phyloP scores from a whole-genome alignment of 2,888 invertebrate species.

The Mantis religiosa region DNA sequence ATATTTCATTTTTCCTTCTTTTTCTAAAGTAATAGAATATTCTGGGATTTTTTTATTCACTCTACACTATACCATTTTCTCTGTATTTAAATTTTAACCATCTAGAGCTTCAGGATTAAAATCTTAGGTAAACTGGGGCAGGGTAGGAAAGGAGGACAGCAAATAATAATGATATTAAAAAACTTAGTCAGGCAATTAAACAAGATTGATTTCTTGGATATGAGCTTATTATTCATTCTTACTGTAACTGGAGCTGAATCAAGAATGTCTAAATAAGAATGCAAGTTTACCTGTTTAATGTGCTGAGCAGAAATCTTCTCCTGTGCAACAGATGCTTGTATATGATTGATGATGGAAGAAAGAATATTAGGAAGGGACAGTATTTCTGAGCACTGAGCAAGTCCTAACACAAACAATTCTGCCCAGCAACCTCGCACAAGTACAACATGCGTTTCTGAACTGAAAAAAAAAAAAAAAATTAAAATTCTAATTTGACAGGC shows the following conservation, averaged over 20 bases:
- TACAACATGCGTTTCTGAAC: constrained; percentile 76
- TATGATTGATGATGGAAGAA: constrained; percentile 74
- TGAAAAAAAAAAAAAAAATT: constrained; percentile 41
- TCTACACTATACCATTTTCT: no score
- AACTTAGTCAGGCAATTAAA: background rate
- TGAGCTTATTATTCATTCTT: no score
- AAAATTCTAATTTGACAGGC: no score
- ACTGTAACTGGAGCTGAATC: background rate
- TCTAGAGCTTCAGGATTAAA: no score
- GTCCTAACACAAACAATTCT: constrained; percentile 83
- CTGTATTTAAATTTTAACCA: no score
- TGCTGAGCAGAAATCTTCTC: constrained; percentile 74
- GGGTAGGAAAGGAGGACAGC: no score
- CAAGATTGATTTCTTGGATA: no score
- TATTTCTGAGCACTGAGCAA: constrained; percentile 79
- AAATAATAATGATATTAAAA: background rate
- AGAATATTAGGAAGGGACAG: constrained; percentile 77
- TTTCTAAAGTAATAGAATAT: no score
- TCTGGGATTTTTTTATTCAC: no score
- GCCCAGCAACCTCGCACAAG: constrained; percentile 88
- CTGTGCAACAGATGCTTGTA: constrained; percentile 68
- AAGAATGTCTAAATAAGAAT: background rate
- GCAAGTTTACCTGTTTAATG: constrained; percentile 49
- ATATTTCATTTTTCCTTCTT: no score
- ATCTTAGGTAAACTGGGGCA: no score